Evolutionary conservation across 1,140 invertebrate species (phyloP).

Genomic region (Oncopodura yosiiana): DNA sequence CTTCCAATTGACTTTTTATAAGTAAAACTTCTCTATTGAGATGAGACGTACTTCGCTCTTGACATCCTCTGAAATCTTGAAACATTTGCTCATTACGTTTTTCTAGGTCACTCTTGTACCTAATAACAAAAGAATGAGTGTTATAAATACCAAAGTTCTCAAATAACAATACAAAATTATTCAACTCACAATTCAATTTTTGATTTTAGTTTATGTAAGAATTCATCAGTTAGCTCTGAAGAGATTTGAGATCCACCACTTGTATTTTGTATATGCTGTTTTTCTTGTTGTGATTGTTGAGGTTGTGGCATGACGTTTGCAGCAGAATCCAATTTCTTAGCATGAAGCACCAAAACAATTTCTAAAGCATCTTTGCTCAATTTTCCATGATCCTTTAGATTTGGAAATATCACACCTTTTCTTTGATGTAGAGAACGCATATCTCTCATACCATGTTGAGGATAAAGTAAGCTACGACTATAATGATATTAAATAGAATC

Average conservation of each 20-base stretch:
- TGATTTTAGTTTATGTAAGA: conserved; percentile 28
- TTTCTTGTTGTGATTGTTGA: conserved; percentile 8
- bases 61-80: conserved; percentile 18
- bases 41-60: conserved; percentile 11
- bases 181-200: conserved; percentile 31
- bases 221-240: conserved; percentile 29
- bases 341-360: conserved; percentile 34
- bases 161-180: not conserved
- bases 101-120: conserved; percentile 23
- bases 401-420: conserved; percentile 36
- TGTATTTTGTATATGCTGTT: not conserved
- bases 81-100: conserved; percentile 20
- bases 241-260: not conserved
- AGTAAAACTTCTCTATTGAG: conserved; percentile 26
- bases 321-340: conserved; percentile 26
- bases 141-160: not conserved
- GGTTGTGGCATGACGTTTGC: not conserved
- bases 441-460: conserved; percentile 33
- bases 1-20: conserved; percentile 27
- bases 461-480: conserved; percentile 32
- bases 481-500: too few species aligned
- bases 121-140: not conserved
- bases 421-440: conserved; percentile 29
- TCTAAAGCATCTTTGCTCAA: conserved; percentile 35
- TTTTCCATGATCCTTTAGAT: conserved; percentile 35